These are phyloP conservation scores for Regulus satrapa DNA, from an alignment of 2,113 vertebrate species.

Conservation along the genomic window DNA sequence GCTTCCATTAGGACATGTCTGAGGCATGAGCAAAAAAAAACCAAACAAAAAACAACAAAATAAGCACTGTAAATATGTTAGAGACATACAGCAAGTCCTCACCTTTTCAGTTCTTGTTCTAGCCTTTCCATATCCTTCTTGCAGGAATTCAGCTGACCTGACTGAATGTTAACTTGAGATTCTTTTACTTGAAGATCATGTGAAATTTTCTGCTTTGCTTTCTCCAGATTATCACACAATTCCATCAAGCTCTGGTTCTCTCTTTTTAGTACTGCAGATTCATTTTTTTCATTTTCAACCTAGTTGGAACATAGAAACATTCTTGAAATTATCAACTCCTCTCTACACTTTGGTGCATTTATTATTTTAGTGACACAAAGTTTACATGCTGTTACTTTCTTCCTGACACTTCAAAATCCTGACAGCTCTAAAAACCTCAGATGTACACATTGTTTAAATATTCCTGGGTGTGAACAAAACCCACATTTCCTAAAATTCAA, in stretches of 20 bases:
- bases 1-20: background rate
- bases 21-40: background rate
- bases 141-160: conserved; percentile 84
- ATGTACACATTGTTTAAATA: background rate
- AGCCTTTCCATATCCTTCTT: conserved; percentile 85
- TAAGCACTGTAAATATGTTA: background rate
- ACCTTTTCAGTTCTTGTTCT: conserved; percentile 92
- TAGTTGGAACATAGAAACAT: conserved; percentile 25
- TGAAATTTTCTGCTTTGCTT: conserved; percentile 80
- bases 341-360: background rate
- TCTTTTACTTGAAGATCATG: conserved; percentile 89
- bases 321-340: background rate
- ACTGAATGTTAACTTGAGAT: conserved; percentile 86
- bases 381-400: background rate
- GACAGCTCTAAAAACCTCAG: background rate
- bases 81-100: background rate
- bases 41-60: background rate
- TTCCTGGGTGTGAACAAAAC: background rate
- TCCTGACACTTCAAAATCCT: background rate
- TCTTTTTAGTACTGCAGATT: conserved; percentile 80
- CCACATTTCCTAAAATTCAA: background rate
- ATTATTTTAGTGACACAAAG: background rate
- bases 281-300: conserved; percentile 88
- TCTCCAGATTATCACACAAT: conserved; percentile 87
- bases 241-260: conserved; percentile 89